Evolutionary conservation across 92 coral and sea anemone species (phyloP).

Genomic region (Zoanthus gigantus): DNA sequence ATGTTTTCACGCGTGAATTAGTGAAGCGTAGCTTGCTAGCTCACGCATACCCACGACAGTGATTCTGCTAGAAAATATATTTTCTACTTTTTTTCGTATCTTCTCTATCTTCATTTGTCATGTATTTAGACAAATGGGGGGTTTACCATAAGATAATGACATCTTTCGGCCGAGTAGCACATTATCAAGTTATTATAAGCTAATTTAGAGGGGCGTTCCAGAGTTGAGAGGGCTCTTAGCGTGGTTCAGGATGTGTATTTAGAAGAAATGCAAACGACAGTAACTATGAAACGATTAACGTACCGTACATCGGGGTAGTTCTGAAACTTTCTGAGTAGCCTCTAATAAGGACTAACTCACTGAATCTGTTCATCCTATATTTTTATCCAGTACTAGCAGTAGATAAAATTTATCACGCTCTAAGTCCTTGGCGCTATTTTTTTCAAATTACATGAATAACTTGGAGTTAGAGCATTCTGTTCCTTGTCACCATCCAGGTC

Average conservation of each 20-base stretch:
- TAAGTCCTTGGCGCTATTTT: not conserved
- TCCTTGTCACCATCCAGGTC: slow-evolving; percentile 38
- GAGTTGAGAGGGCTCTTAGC: slow-evolving; percentile 86
- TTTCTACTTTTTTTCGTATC: slow-evolving; percentile 66
- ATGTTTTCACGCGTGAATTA: slow-evolving; percentile 38
- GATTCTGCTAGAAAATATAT: not conserved
- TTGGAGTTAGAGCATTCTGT: slow-evolving; percentile 10
- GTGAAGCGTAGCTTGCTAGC: slow-evolving; percentile 21
- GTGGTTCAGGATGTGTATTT: slow-evolving; percentile 89
- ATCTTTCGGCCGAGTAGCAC: slow-evolving; percentile 85
- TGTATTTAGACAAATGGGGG: slow-evolving; percentile 35
- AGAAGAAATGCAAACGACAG: slow-evolving; percentile 73
- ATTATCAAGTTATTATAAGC: slow-evolving; percentile 93
- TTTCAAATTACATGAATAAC: too few relatives aligned
- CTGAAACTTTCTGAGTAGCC: not conserved
- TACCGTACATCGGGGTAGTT: not conserved
- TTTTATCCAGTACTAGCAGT: not conserved
- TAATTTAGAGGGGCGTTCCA: slow-evolving; percentile 97
- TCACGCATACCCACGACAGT: slow-evolving; percentile 12
- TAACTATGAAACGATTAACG: slow-evolving; percentile 27
- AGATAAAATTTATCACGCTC: not conserved
- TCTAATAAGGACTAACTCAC: not conserved
- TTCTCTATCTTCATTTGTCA: slow-evolving; percentile 79
- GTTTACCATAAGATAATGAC: slow-evolving; percentile 84
- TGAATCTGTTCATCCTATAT: not conserved